These are phyloP conservation scores for Hozukius guyotensis DNA, from an alignment of 2,797 vertebrate genomes.

Conservation along the genomic window DNA sequence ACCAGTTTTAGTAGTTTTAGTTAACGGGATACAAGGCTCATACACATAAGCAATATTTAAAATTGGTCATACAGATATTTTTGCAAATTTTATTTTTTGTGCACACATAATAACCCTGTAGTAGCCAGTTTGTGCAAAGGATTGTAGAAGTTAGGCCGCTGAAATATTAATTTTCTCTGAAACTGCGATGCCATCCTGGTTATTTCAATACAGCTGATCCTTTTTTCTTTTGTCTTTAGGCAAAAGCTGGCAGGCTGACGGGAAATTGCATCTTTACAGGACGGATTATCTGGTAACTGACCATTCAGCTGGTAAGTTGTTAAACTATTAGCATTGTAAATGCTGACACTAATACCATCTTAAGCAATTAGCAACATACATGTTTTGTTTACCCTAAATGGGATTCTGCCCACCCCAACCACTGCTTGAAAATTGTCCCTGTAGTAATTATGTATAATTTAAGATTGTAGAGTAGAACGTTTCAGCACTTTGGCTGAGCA, in stretches of 20 bases:
- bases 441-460: not conserved
- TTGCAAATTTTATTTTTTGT: not conserved
- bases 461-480: not conserved
- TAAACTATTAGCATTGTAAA: not conserved
- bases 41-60: not conserved
- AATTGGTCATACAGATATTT: not conserved
- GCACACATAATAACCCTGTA: not conserved
- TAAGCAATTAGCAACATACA: not conserved
- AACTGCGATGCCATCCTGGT: not conserved
- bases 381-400: not conserved
- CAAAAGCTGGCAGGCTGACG: slow-evolving; percentile 99
- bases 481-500: not conserved
- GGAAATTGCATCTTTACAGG: slow-evolving; percentile 92
- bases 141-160: not conserved
- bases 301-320: slow-evolving; percentile 98
- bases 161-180: not conserved
- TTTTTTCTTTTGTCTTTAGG: slow-evolving; percentile 62
- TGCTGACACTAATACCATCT: not conserved
- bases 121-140: not conserved
- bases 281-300: slow-evolving; percentile 99
- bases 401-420: not conserved
- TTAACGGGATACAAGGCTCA: not conserved
- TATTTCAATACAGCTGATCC: not conserved
- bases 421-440: not conserved
- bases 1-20: not conserved